These are phyloP conservation scores for Sylvia borin DNA, from an alignment of 2,797 vertebrate genomes.

Conservation along the genomic window DNA sequence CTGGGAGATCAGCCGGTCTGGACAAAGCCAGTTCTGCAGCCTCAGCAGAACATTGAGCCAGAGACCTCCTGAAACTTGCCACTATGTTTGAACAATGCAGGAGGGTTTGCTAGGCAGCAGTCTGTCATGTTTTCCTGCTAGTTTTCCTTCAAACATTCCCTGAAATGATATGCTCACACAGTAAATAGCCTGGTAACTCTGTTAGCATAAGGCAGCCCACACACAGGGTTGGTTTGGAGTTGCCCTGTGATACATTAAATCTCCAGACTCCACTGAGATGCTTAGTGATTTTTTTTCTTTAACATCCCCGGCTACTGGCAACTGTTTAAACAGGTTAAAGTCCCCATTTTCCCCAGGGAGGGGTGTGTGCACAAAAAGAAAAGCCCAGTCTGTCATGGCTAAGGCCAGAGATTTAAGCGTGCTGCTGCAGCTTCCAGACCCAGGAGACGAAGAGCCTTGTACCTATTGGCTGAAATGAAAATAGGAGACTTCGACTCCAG, in stretches of 20 bases:
- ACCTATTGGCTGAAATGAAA: constrained; percentile 9
- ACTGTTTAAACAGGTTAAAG: background rate
- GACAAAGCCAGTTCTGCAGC: constrained; percentile 46
- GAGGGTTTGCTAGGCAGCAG: constrained; percentile 31
- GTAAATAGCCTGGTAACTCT: background rate
- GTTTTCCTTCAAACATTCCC: background rate
- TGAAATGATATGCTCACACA: background rate
- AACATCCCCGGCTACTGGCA: background rate
- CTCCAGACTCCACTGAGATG: background rate
- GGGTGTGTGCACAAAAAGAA: background rate
- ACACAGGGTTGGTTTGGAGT: background rate
- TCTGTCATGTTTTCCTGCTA: background rate
- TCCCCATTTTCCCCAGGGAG: background rate
- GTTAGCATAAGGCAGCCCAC: background rate
- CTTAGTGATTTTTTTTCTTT: background rate
- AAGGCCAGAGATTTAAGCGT: accelerated
- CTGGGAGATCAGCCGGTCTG: constrained; percentile 14
- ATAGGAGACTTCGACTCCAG: background rate
- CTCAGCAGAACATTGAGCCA: constrained; percentile 44
- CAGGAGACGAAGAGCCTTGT: background rate
- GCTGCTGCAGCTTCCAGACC: background rate
- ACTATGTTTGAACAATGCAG: constrained; percentile 14
- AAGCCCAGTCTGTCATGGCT: background rate
- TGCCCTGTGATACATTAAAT: background rate
- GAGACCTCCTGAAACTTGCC: constrained; percentile 42